Evolutionary conservation across 2,797 vertebrate species (phyloP), one percentile per base, ranked within the genome.

Genomic region (Neosilurus mollespiculum): DNA sequence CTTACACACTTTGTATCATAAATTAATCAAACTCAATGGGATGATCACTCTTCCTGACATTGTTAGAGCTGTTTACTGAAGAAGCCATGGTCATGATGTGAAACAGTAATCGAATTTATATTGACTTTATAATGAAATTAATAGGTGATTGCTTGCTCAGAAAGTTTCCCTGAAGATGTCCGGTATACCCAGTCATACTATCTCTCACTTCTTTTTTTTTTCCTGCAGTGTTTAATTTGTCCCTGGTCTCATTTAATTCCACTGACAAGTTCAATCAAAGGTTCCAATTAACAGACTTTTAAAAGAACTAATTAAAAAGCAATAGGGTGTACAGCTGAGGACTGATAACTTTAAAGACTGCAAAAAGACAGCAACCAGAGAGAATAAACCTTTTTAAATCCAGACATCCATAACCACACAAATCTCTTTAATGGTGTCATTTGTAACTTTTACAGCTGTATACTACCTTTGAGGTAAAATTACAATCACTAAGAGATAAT

Each of bases 201-300:
- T 81, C 49, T 65, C 66, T 71, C 58, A 54, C 53, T 65, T 15
- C 43, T 24, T 73, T 18, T 30, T n/a, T 4, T 18, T 65, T 59
- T 43, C 43, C 53, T 53, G 78, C 53, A 62, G 80, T 49, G 71
- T 86, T 85, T 81, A 77, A 87, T 82, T 69, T 81, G 56, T 73
- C 54, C 9, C 22, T 30, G 49, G 81, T 72, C 26, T 73, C 56
- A 5, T 84, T 82, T 56, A 51, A 43, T 64, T 75, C 43, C 22
- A 59, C 11, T 10, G 65, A 72, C 30, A 10, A 77, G 76, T 84
- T 86, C 51, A 84, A 83, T 79, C 54, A 67, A 64, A 65, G 62
- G 26, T 72, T 85, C 16, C 83, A 75, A 85, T 86, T 56, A 86
- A 84, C 24, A 59, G 76, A 2, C 18, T 59, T 80, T 76, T 20